phyloP scores from a whole-genome alignment of 2,797 vertebrate species.

The Lithobates pipiens region DNA sequence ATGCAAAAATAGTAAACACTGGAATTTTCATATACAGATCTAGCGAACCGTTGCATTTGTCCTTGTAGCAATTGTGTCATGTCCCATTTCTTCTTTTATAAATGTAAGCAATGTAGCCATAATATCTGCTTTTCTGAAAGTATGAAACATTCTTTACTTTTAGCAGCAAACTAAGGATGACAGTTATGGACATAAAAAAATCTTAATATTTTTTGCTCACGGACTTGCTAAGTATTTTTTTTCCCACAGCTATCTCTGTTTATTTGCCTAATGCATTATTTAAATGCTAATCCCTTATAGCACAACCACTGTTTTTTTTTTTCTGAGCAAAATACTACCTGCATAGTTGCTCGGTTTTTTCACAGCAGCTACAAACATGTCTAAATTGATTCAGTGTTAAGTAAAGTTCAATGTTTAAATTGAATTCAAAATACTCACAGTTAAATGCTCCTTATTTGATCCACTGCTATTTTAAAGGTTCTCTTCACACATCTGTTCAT shows the following conservation, averaged over 20 bases:
- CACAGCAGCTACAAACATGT: constrained; percentile 53
- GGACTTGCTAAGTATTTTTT: not conserved
- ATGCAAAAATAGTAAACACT: not conserved
- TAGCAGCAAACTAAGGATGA: constrained; percentile 44
- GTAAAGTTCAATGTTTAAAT: constrained; percentile 60
- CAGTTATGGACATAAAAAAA: constrained; percentile 27
- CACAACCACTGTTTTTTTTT: constrained; percentile 41
- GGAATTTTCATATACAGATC: constrained; percentile 17
- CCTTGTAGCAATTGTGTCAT: constrained; percentile 54
- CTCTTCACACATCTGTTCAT: constrained; percentile 20
- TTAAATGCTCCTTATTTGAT: constrained; percentile 53
- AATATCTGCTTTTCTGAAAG: constrained; percentile 32
- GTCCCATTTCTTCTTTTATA: constrained; percentile 42
- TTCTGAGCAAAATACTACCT: constrained; percentile 42
- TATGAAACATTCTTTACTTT: constrained; percentile 25
- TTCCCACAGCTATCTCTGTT: constrained; percentile 32
- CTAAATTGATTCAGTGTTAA: constrained; percentile 59
- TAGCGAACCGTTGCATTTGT: constrained; percentile 30
- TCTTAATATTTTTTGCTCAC: constrained; percentile 34
- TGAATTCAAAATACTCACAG: constrained; percentile 57
- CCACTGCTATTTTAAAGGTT: constrained; percentile 44
- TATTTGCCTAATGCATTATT: constrained; percentile 62
- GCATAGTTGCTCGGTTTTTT: constrained; percentile 35
- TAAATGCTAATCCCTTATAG: constrained; percentile 60
- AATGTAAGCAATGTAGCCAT: constrained; percentile 42